A percentile compares a stretch with the other conserved stretches of the same genome.
These are phyloP conservation scores for Actinernus sp. DNA, from an alignment of 92 coral and sea anemone genomes.

Conservation along the genomic window DNA sequence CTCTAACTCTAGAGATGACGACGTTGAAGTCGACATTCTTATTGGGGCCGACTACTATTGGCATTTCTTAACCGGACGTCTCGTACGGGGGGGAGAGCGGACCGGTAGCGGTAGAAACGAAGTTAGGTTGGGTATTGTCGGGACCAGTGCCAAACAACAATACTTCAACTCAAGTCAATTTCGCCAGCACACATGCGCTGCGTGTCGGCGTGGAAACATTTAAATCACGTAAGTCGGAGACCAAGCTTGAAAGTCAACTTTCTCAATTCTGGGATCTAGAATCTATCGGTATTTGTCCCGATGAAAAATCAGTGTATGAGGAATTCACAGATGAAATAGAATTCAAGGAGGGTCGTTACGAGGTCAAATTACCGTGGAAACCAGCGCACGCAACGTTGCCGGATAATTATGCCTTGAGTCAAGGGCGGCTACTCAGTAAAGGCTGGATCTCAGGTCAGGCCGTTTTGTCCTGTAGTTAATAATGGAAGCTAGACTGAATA, in stretches of 20 bases:
- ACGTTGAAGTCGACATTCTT: too few relatives aligned
- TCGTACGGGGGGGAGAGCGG: too few relatives aligned
- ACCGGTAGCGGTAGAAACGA: constrained; percentile 52
- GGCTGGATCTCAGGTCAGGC: too few relatives aligned
- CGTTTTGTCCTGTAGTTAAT: too few relatives aligned
- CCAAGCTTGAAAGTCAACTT: constrained; percentile 1
- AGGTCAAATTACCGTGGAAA: constrained; percentile 56
- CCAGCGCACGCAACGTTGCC: constrained; percentile 37
- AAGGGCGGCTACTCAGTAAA: constrained; percentile 31
- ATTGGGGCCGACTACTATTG: too few relatives aligned
- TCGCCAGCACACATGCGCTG: constrained; percentile 10
- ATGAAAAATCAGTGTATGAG: constrained; percentile 17
- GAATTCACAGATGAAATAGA: constrained; percentile 27
- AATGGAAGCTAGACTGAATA: too few relatives aligned
- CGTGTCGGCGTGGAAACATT: not conserved
- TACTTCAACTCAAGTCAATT: not conserved
- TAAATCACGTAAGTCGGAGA: too few relatives aligned
- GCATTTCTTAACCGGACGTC: too few relatives aligned
- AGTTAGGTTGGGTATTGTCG: constrained; percentile 45
- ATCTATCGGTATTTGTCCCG: constrained; percentile 33
- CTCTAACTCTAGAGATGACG: too few relatives aligned
- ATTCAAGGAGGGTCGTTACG: constrained; percentile 22
- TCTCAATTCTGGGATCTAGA: constrained; percentile 44
- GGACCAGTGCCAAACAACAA: constrained; percentile 47
- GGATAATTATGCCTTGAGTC: constrained; percentile 39